Percentiles rank a stretch among this genome's conserved stretches.
Evolutionary conservation across 2,113 vertebrate species (phyloP).

Genomic region (Oreochromis tanganicae): DNA sequence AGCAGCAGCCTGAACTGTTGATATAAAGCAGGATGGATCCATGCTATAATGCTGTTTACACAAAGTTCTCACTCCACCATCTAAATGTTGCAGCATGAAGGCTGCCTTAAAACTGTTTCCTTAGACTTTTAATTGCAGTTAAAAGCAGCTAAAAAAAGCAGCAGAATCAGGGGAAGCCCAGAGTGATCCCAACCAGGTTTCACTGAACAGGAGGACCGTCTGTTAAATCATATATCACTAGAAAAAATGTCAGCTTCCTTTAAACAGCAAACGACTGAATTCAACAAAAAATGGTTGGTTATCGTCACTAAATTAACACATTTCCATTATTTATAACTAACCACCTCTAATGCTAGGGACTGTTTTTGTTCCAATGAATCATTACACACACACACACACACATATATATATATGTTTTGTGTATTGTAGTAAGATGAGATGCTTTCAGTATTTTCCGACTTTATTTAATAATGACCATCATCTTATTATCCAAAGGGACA

Average conservation of each 20-base stretch:
- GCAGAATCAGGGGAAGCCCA: neutral
- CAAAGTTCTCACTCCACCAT: neutral
- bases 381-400: neutral
- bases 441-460: neutral
- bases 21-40: neutral
- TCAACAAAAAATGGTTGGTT: neutral
- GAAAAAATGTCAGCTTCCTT: neutral
- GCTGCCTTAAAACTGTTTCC: neutral
- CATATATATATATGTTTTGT: neutral
- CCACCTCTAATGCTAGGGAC: neutral
- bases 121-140: neutral
- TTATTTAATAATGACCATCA: conserved; percentile 10
- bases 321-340: neutral
- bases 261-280: rapidly evolving
- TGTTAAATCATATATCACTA: neutral
- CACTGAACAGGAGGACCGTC: neutral
- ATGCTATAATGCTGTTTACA: neutral
- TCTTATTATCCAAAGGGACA: neutral
- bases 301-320: neutral
- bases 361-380: neutral
- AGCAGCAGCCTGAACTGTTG: neutral
- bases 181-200: neutral
- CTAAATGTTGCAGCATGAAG: neutral
- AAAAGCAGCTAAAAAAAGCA: neutral
- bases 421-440: neutral